These are phyloP conservation scores for Bombus sibiricus DNA, from an alignment of 1,140 invertebrate species.

Conservation along the genomic window DNA sequence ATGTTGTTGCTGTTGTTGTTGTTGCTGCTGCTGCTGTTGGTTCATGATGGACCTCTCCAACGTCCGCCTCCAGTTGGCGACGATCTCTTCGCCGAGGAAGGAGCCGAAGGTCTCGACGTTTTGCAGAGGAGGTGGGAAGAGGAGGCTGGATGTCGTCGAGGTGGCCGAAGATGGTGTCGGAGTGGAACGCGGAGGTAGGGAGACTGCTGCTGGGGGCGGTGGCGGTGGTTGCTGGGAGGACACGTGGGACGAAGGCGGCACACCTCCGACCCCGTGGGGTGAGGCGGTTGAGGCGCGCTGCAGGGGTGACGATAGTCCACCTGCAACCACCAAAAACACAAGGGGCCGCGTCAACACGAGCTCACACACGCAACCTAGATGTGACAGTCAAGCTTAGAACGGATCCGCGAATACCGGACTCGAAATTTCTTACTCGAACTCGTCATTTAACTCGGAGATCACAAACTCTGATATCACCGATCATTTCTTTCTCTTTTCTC, in stretches of 20 bases:
- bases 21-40: slow-evolving; percentile 81
- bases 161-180: slow-evolving; percentile 83
- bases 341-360: slow-evolving; percentile 79
- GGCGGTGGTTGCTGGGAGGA: slow-evolving; percentile 78
- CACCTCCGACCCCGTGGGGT: slow-evolving; percentile 79
- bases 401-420: neutral
- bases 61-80: slow-evolving; percentile 89
- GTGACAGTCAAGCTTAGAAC: slow-evolving; percentile 31
- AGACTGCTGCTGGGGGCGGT: slow-evolving; percentile 62
- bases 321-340: slow-evolving; percentile 82
- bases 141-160: slow-evolving; percentile 81
- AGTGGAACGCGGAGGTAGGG: slow-evolving; percentile 79
- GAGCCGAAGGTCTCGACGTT: slow-evolving; percentile 88
- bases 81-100: slow-evolving; percentile 89
- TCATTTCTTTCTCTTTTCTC: slow-evolving; percentile 17
- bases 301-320: slow-evolving; percentile 83
- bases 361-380: slow-evolving; percentile 51
- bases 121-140: slow-evolving; percentile 85
- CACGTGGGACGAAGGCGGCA: slow-evolving; percentile 79
- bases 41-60: slow-evolving; percentile 86
- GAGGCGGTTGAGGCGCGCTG: slow-evolving; percentile 82
- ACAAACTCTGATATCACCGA: neutral
- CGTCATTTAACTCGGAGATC: neutral
- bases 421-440: neutral
- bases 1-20: slow-evolving; percentile 76